phyloP scores from a whole-genome alignment of 2,888 invertebrate genomes.

The Glaucopsyche alexis region DNA sequence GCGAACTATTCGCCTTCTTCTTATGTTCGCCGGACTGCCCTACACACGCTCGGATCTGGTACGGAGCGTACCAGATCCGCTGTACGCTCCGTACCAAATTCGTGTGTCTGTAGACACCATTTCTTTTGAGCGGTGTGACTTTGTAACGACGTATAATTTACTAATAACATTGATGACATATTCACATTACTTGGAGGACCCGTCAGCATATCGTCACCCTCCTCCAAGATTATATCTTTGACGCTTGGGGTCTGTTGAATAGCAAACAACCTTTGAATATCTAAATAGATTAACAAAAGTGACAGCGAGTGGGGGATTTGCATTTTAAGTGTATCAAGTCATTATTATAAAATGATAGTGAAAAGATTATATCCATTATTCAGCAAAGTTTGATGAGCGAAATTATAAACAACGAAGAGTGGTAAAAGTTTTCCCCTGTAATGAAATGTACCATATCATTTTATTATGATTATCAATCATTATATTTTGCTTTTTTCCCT shows the following conservation, averaged over 20 bases:
- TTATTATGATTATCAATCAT: too few relatives aligned
- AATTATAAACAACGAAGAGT: background rate
- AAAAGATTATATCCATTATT: conserved; percentile 12
- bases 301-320: conserved; percentile 19
- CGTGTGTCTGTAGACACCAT: too few relatives aligned
- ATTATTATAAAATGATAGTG: conserved; percentile 4
- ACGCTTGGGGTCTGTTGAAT: conserved; percentile 10
- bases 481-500: too few relatives aligned
- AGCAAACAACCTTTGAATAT: conserved; percentile 13
- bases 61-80: too few relatives aligned
- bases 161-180: background rate
- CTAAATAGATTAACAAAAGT: conserved; percentile 20
- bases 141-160: background rate
- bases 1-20: too few relatives aligned
- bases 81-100: too few relatives aligned
- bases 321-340: conserved; percentile 19
- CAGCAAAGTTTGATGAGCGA: background rate
- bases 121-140: background rate
- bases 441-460: background rate
- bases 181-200: conserved; percentile 5
- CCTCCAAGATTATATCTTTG: conserved; percentile 9
- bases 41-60: too few relatives aligned
- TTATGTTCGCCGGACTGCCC: too few relatives aligned
- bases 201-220: background rate
- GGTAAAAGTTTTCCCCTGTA: background rate